phyloP scores from a whole-genome alignment of 2,888 invertebrate genomes.

The Lasioglossum malachurum region DNA sequence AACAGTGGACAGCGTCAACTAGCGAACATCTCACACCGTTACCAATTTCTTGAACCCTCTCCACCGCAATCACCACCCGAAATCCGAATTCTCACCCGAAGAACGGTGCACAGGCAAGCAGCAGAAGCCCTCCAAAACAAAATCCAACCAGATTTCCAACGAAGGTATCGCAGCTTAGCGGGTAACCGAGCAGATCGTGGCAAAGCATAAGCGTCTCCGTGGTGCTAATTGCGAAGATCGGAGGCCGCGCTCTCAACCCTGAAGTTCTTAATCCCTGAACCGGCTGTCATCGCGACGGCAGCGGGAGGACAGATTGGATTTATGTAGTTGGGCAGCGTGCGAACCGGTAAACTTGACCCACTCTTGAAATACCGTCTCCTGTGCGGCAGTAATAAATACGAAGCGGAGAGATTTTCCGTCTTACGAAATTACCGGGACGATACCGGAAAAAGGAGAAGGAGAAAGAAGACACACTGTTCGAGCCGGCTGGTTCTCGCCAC shows the following conservation, averaged over 20 bases:
- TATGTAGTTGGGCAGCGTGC: background rate
- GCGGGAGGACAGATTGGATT: background rate
- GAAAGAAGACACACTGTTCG: background rate
- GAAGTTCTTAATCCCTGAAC: slow-evolving; percentile 11
- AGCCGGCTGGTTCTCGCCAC: slow-evolving; percentile 3
- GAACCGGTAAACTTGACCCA: slow-evolving; percentile 67
- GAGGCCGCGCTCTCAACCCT: background rate
- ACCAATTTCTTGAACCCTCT: no score
- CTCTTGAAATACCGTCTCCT: slow-evolving; percentile 56
- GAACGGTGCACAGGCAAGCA: background rate
- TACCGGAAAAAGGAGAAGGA: slow-evolving; percentile 8
- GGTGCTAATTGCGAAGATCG: background rate
- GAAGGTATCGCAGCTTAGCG: background rate
- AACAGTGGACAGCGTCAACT: no score
- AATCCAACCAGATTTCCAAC: background rate
- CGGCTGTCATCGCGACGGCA: background rate
- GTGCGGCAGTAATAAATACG: slow-evolving; percentile 41
- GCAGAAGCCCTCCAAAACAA: background rate
- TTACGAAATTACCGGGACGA: slow-evolving; percentile 56
- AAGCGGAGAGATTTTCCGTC: slow-evolving; percentile 20
- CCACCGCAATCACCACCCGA: background rate
- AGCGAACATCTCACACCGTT: no score
- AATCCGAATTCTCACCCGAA: background rate
- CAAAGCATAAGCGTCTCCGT: background rate
- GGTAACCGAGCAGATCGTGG: background rate